phyloP scores from a whole-genome alignment of 2,113 vertebrate genomes.

The Oryzias javanicus region DNA sequence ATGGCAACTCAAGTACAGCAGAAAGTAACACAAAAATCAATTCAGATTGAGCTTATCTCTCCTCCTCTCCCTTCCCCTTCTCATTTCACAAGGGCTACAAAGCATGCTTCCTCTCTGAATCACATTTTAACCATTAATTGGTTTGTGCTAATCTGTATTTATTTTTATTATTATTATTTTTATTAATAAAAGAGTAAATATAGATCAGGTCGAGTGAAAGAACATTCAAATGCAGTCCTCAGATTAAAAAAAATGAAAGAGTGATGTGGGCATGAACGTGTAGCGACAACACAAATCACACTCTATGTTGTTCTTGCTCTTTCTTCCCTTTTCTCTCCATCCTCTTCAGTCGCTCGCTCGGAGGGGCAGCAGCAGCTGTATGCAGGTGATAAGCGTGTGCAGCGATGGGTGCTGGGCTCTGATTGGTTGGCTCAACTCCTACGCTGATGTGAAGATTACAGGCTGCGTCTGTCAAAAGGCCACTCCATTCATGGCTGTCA shows the following conservation, averaged over 20 bases:
- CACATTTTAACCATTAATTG: conserved; percentile 49
- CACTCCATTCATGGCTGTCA: conserved; percentile 50
- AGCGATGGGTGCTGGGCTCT: conserved; percentile 45
- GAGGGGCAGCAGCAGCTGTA: conserved; percentile 70
- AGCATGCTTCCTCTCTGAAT: conserved; percentile 54
- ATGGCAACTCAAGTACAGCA: conserved; percentile 82
- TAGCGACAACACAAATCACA: conserved; percentile 46
- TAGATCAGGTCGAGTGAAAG: conserved; percentile 22
- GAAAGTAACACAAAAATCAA: conserved; percentile 81
- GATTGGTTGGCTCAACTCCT: conserved; percentile 68
- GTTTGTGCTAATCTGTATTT: conserved; percentile 37
- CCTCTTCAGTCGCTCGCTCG: conserved; percentile 43
- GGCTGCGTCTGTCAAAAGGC: conserved; percentile 72
- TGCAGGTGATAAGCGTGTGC: conserved; percentile 76
- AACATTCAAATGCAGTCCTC: conserved; percentile 1
- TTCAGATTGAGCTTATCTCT: conserved; percentile 75
- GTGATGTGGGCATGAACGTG: conserved; percentile 31
- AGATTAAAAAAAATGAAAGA: conserved; percentile 31
- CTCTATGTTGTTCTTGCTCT: conserved; percentile 53
- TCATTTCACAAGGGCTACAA: conserved; percentile 67
- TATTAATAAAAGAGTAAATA: background rate
- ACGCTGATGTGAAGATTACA: conserved; percentile 70
- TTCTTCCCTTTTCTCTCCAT: conserved; percentile 34
- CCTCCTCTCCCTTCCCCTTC: conserved; percentile 47
- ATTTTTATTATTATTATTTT: background rate